Evolutionary conservation across 1,140 invertebrate genomes (phyloP).

Genomic region (Neuroterus valhalla): DNA sequence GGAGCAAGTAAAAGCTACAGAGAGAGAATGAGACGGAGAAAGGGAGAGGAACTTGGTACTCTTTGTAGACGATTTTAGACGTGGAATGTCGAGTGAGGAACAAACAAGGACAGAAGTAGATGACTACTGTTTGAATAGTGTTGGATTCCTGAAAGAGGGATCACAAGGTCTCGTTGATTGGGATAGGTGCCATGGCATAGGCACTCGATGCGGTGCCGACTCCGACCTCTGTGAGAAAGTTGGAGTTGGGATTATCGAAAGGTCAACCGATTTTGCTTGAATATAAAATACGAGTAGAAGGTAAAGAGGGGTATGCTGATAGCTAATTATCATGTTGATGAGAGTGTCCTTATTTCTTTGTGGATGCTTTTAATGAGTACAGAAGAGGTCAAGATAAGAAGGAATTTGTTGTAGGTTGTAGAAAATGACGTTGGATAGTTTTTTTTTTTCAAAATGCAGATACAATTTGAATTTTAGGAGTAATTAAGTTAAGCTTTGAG

Average conservation of each 20-base stretch:
- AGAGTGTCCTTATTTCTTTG: background rate
- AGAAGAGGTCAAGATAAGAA: too few species aligned
- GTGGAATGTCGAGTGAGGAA: constrained; percentile 60
- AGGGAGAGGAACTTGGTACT: constrained; percentile 36
- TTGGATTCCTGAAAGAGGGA: background rate
- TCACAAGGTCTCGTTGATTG: background rate
- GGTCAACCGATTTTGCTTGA: background rate
- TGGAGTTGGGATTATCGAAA: background rate
- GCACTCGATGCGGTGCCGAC: too few species aligned
- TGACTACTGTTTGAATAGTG: constrained; percentile 23
- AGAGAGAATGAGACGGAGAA: constrained; percentile 45
- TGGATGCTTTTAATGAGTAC: background rate
- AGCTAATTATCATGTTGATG: constrained; percentile 1
- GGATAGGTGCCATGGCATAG: constrained; percentile 1
- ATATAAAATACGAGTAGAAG: constrained; percentile 9
- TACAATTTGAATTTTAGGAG: too few species aligned
- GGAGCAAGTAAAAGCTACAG: constrained; percentile 38
- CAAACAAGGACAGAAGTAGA: constrained; percentile 60
- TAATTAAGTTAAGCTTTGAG: too few species aligned
- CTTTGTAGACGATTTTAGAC: constrained; percentile 64
- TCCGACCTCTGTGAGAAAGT: background rate
- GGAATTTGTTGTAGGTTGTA: too few species aligned
- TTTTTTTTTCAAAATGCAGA: too few species aligned
- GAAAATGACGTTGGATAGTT: too few species aligned
- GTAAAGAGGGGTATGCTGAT: constrained; percentile 35